Percentiles rank a stretch among this genome's conserved stretches.
These are phyloP conservation scores for Campaea margaritaria DNA, from an alignment of 2,888 invertebrate genomes.

Conservation along the genomic window DNA sequence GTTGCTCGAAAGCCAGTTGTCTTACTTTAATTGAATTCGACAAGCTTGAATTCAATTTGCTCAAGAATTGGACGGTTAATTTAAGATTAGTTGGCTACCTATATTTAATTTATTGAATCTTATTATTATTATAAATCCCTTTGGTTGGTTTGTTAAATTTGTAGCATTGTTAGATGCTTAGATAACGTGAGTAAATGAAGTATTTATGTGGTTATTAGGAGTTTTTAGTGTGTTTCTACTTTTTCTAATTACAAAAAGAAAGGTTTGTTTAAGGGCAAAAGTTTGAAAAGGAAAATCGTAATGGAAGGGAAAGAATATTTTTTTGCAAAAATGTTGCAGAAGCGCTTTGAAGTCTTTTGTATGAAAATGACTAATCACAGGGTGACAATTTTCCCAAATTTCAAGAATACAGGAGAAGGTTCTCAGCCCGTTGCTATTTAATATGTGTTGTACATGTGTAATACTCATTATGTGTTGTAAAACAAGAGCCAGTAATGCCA, in stretches of 20 bases:
- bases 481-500: too few relatives aligned
- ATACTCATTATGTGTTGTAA: too few relatives aligned
- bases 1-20: conserved; percentile 9
- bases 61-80: not conserved
- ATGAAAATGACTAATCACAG: not conserved
- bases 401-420: too few relatives aligned
- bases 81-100: not conserved
- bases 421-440: too few relatives aligned
- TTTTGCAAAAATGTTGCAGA: not conserved
- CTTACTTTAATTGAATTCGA: conserved; percentile 22
- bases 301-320: too few relatives aligned
- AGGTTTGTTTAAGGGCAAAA: not conserved
- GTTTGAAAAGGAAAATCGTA: too few relatives aligned
- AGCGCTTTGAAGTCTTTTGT: conserved; percentile 18
- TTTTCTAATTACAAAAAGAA: not conserved
- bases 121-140: not conserved
- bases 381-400: too few relatives aligned
- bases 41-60: conserved; percentile 14
- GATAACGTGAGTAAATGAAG: too few relatives aligned
- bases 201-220: too few relatives aligned
- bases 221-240: too few relatives aligned
- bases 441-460: too few relatives aligned
- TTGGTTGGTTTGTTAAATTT: not conserved
- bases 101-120: not conserved
- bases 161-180: too few relatives aligned